A percentile compares a stretch with the other conserved stretches of the same genome.
Evolutionary conservation across 1,140 invertebrate species (phyloP).

Genomic region (Heliconius eleuchia): DNA sequence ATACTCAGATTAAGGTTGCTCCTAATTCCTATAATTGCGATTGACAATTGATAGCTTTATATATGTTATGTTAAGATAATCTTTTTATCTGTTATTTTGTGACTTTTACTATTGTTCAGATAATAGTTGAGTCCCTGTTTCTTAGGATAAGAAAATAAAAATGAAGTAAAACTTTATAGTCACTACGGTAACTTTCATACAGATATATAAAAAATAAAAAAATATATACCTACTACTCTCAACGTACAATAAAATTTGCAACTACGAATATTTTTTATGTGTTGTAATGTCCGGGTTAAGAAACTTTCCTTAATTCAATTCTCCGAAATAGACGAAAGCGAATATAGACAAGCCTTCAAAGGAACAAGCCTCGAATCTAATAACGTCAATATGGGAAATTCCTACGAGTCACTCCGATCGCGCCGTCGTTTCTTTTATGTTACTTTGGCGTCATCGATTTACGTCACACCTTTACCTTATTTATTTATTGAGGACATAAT

Average conservation of each 20-base stretch:
- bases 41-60: not conserved
- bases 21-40: not conserved
- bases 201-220: no score
- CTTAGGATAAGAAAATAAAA: no score
- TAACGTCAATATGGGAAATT: constrained; percentile 62
- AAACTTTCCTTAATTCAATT: constrained; percentile 31
- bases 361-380: constrained; percentile 35
- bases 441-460: constrained; percentile 28
- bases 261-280: not conserved
- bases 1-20: no score
- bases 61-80: not conserved
- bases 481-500: not conserved
- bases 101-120: not conserved
- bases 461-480: constrained; percentile 24
- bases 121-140: no score
- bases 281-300: not conserved
- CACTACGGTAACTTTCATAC: no score
- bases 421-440: not conserved
- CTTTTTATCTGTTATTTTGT: not conserved
- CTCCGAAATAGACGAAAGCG: constrained; percentile 42
- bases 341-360: constrained; percentile 43
- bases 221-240: not conserved
- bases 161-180: no score
- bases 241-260: not conserved
- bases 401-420: constrained; percentile 46